These are phyloP conservation scores for Danio kyathit DNA, from an alignment of 2,797 vertebrate genomes.

Conservation along the genomic window DNA sequence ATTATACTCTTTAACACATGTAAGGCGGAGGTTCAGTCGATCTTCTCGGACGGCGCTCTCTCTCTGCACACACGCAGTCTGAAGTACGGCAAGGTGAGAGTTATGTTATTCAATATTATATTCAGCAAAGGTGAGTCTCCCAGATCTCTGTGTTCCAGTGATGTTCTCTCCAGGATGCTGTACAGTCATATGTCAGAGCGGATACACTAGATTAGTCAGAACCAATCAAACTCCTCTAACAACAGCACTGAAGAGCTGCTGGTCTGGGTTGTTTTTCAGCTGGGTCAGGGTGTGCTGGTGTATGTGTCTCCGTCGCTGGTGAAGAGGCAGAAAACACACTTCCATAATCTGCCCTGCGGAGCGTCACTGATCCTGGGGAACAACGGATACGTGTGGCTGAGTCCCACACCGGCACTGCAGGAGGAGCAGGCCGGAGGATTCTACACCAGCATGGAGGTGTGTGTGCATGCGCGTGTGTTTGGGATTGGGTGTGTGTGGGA, in stretches of 20 bases:
- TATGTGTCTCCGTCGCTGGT: constrained; percentile 94
- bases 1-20: constrained; percentile 74
- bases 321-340: constrained; percentile 97
- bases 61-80: constrained; percentile 96
- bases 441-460: constrained; percentile 88
- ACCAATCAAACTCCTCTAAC: too few species aligned
- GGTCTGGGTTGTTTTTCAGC: constrained; percentile 70
- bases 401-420: constrained; percentile 86
- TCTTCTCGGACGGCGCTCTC: constrained; percentile 93
- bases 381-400: constrained; percentile 97
- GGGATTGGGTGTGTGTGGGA: too few species aligned
- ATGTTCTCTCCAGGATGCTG: too few species aligned
- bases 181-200: too few species aligned
- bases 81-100: constrained; percentile 93
- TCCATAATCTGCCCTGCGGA: constrained; percentile 94
- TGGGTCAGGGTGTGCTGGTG: constrained; percentile 94
- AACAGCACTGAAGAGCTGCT: not conserved
- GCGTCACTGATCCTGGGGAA: constrained; percentile 94
- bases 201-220: too few species aligned
- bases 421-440: constrained; percentile 93
- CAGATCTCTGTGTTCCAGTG: too few species aligned
- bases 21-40: constrained; percentile 96
- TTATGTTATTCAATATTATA: not conserved
- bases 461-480: too few species aligned
- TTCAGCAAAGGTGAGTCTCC: too few species aligned